Evolutionary conservation across 1,140 invertebrate species (phyloP).

Genomic region (silkworm (Bombyx mori)): DNA sequence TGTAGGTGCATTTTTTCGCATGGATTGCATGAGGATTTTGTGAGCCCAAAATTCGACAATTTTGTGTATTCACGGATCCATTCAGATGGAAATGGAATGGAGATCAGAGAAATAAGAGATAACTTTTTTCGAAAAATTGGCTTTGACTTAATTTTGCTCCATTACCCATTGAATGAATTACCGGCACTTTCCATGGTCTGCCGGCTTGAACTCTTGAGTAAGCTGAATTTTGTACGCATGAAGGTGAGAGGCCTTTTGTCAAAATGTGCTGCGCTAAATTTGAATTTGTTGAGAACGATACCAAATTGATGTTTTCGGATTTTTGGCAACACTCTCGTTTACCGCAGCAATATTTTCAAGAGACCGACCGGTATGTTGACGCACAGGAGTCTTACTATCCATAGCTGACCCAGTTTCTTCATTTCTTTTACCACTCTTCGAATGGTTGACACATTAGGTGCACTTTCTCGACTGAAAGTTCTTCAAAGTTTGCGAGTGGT

Average conservation of each 20-base stretch:
- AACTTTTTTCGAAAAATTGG: background rate
- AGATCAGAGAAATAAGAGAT: background rate
- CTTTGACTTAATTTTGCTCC: background rate
- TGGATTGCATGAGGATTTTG: conserved; percentile 33
- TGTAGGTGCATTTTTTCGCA: conserved; percentile 15
- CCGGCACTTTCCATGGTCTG: conserved; percentile 1
- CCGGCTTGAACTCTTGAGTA: conserved; percentile 6
- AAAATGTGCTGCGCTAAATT: conserved; percentile 7
- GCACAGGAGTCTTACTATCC: conserved; percentile 8
- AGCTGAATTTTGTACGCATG: conserved; percentile 6
- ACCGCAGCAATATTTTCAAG: conserved; percentile 16
- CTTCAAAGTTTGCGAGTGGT: conserved; percentile 6
- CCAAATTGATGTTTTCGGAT: conserved; percentile 9
- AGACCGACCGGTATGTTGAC: conserved; percentile 7
- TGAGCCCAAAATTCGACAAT: conserved; percentile 17
- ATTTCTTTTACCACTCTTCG: conserved; percentile 8
- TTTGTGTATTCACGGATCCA: conserved; percentile 9
- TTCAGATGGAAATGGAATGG: conserved; percentile 3
- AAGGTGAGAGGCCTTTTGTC: conserved; percentile 9
- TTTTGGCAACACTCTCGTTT: conserved; percentile 8
- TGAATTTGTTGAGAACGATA: conserved; percentile 13
- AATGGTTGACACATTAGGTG: conserved; percentile 11
- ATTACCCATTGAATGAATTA: background rate
- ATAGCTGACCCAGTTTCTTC: conserved; percentile 8
- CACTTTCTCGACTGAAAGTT: conserved; percentile 9